phyloP scores from a whole-genome alignment of 1,140 invertebrate genomes.

The Latrodectus geometricus region DNA sequence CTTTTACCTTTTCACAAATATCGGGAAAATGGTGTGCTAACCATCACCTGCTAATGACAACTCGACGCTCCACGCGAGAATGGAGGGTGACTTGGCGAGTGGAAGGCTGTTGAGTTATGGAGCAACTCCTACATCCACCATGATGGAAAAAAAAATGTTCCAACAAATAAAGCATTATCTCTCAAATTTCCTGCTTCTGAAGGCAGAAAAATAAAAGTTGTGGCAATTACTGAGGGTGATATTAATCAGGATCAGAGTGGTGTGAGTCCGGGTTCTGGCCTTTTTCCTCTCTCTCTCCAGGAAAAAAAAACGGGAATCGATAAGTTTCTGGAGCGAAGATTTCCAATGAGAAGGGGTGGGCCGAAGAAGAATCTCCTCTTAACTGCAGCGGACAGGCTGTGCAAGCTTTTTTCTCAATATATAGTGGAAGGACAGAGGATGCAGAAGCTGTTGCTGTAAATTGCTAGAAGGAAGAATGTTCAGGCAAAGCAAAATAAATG shows the following conservation, averaged over 20 bases:
- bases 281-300: background rate
- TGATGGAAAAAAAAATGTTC: slow-evolving; percentile 8
- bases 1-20: slow-evolving; percentile 17
- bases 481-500: slow-evolving; percentile 40
- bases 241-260: slow-evolving; percentile 33
- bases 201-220: background rate
- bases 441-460: slow-evolving; percentile 25
- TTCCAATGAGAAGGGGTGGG: background rate
- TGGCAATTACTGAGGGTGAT: slow-evolving; percentile 44
- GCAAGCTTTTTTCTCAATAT: no score
- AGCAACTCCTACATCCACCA: background rate
- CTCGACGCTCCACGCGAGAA: slow-evolving; percentile 33
- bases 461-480: slow-evolving; percentile 24
- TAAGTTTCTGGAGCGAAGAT: slow-evolving; percentile 5
- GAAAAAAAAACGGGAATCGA: slow-evolving; percentile 8
- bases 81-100: background rate
- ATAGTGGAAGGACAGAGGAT: background rate
- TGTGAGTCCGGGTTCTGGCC: background rate
- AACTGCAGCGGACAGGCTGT: slow-evolving; percentile 42
- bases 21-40: slow-evolving; percentile 20
- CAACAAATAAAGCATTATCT: slow-evolving; percentile 38
- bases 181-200: background rate
- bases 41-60: slow-evolving; percentile 55
- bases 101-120: background rate
- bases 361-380: slow-evolving; percentile 10